Evolutionary conservation across 2,797 vertebrate species (phyloP), one percentile per base, ranked within the genome.

Genomic region (Brachyrhaphis roseni): DNA sequence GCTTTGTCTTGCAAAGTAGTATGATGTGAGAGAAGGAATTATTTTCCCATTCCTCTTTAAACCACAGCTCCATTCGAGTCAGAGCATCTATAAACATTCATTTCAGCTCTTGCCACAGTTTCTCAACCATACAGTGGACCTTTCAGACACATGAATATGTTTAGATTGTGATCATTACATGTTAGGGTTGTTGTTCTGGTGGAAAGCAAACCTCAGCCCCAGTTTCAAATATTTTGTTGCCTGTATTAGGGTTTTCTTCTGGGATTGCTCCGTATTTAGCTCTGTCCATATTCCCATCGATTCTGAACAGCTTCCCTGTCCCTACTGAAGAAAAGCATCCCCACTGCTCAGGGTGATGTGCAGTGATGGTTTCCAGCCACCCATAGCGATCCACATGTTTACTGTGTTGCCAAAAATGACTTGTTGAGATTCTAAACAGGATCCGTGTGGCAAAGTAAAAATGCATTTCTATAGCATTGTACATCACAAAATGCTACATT

Each of bases 1-100:
- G 92, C 93, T 92, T 92, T 89, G 92, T 93, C 23, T 43, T 45
- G 26, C 39, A n/a, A 43, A 71, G 41, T 45, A n/a, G 41, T 2
- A n/a, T 71, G 41, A 45, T 13, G 41, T 13, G 26, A n/a, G 41
- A 45, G 41, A n/a, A 71, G 3, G 10, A 43, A 26, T 41, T 41
- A 70, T 71, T 71, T 70, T 23, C 39, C 23, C 39, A 70, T 70
- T 70, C 23, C 23, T 41, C 39, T 70, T 70, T 13, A 26, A 70
- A 43, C 26, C 34, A 13, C 39, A 70, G 41, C 2, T 45, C 23
- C 12, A 45, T n/a, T 71, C 41, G 23, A 70, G 66, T 70, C 23
- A 0, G 12, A 45, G 68, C 39, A 45, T 43, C 68, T n/a, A 5
- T 5, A 71, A 66, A 66, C 34, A 66, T 66, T 36, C 7, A 66